Evolutionary conservation across 2,797 vertebrate genomes (phyloP), one percentile per base, ranked within the genome.

Genomic region (Eupleurogrammus muticus): DNA sequence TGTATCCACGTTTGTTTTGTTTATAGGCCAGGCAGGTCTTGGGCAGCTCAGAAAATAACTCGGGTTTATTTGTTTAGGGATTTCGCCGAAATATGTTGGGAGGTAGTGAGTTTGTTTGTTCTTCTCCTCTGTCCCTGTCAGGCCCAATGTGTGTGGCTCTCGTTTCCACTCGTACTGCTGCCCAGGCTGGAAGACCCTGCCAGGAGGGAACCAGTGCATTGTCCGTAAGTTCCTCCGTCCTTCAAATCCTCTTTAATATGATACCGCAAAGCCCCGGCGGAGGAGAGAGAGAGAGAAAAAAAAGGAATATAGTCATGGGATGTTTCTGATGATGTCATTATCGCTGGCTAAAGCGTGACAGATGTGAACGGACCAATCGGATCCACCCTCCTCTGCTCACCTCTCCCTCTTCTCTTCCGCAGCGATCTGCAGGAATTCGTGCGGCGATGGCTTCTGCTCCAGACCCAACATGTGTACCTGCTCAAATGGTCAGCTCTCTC

Each of bases 121-220:
- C 55, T 80, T 67, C 34, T 85, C 70, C 84, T 28, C 63, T 85
- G 24, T 79, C 44, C 79, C 53, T 70, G 17, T 58, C 91, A 99
- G 98, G 79, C 98, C 98, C 49, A 99, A 99, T 10, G 97, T 99
- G 77, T 99, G 97, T n/a, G 98, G 98, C 77, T 99, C 98, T 34
- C 96, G 97, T 80, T 99, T 97, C 89, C 97, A 99, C 71, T 99
- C 98, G 21, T 99, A 99, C 86, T 99, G 98, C 92, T 99, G 98
- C 51, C 98, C 98, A 0, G 98, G 98, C 67, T 99, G 98, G 98
- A 99, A 98, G 94, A 99, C 97, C 0, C 95, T 99, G 74, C 97
- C 97, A 0, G 97, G 95, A 82, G 98, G 98, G 76, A 99, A 99
- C 92, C 98, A 99, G 87, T 99, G 98, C 88, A 99, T 99, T 51